Evolutionary conservation across 2,113 vertebrate genomes (phyloP), one percentile per base, ranked within the genome.

Genomic region (Zosterops lateralis): DNA sequence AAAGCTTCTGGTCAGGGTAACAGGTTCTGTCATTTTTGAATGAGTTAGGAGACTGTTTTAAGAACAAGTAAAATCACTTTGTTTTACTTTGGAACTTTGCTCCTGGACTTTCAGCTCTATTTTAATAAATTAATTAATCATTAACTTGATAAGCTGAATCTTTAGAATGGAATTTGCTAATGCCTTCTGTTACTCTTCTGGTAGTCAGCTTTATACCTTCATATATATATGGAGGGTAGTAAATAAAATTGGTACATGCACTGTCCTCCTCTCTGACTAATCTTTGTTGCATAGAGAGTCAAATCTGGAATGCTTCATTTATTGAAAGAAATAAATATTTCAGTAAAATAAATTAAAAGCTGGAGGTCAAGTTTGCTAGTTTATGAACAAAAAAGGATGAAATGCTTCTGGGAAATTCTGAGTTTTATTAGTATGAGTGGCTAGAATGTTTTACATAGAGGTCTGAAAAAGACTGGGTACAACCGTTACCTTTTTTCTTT

Each of bases 281-380:
- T 79, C 24, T 73, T 61, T 67, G 14, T 76, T 86, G 38, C 44
- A 62, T 56, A 76, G 47, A 77, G 2, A 66, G 26, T 24, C 42
- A 93, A 84, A 93, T 87, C 19, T 74, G 32, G 21, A 84, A 67
- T 82, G 31, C 14, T 14, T 67, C 21, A 50, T 80, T 93, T 84
- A 34, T 75, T 89, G 74, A 85, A 84, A 36, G 20, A 94, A 82
- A 84, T 82, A 84, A 92, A 92, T 84, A 83, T 76, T 92, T 89
- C 42, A 70, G 42, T 89, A 62, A 87, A 84, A 65, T 53, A 66
- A 89, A 91, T 84, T 89, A 83, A 89, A 86, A 73, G 32, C 42
- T 89, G 20, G n/a, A 73, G 42, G 47, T 94, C 73, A 74, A 65
- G 44, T 34, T 86, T 50, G 10, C 48, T 83, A 22, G 36, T 66